Evolutionary conservation across 2,113 vertebrate genomes (phyloP), one percentile per base, ranked within the genome.

Genomic region (Gadus chalcogrammus): DNA sequence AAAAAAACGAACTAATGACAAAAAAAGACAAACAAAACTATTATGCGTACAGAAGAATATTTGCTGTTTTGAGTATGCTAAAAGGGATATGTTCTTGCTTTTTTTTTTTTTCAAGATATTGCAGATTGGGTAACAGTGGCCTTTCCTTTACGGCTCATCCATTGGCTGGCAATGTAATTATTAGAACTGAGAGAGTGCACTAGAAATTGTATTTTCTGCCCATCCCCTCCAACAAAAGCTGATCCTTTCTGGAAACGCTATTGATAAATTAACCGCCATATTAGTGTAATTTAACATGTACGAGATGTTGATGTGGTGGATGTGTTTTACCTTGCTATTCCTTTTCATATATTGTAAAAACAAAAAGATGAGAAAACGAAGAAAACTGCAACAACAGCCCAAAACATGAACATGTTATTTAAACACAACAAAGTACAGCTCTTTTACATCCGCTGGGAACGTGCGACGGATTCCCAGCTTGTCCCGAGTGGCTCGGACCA

Each of bases 11-110:
- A 75, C 76, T 82, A 52, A 79, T 68, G 56, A 82, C 70, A 83
- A 82, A 86, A 86, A 78, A 83, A 78, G 61, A 75, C 71, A 87
- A 80, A 85, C 88, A 86, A 88, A 94, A 90, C 85, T 90, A 91
- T 79, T 85, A 78, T 86, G 80, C 74, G 78, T 92, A 92, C 89
- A 89, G 86, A 92, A 82, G 82, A 67, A 22, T 85, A 80, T 78
- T 88, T 93, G 91, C 91, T 93, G 91, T 94, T 90, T 35, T 85
- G 92, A 93, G 90, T 91, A 82, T 94, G 92, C 92, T 93, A 94
- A 95, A 96, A 94, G 94, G 94, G 94, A 96, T 94, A 91, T 89
- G 91, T 93, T 94, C 91, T 93, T 93, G 93, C 92, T 94, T 94
- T 92, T 85, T 90, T n/a, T 20, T 20, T 20, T 85, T 90, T 94